Evolutionary conservation across 2,888 invertebrate genomes (phyloP).

Genomic region (Fissipunctia ypsillon): DNA sequence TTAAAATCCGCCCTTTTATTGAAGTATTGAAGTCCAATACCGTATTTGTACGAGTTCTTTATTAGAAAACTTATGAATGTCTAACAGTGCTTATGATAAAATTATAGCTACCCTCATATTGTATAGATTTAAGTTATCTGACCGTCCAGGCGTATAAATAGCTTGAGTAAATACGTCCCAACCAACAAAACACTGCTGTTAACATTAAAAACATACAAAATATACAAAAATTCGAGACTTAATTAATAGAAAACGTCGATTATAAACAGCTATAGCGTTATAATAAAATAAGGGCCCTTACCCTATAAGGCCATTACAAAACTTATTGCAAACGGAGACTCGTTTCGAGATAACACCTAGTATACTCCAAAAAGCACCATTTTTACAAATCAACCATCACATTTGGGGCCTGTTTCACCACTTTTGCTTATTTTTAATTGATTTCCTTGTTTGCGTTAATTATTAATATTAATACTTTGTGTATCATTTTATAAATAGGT

Average conservation of each 20-base stretch:
- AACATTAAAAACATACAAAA: slow-evolving; percentile 55
- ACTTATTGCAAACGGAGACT: slow-evolving; percentile 52
- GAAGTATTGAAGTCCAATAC: neutral
- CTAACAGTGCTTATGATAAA: slow-evolving; percentile 2
- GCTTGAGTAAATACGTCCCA: slow-evolving; percentile 32
- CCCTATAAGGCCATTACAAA: slow-evolving; percentile 59
- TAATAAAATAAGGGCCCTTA: slow-evolving; percentile 60
- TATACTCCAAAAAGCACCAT: slow-evolving; percentile 68
- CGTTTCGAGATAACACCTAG: slow-evolving; percentile 39
- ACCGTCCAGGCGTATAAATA: slow-evolving; percentile 57
- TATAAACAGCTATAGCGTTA: slow-evolving; percentile 44
- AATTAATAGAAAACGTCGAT: slow-evolving; percentile 30
- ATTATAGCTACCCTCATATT: slow-evolving; percentile 59
- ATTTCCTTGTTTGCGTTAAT: neutral
- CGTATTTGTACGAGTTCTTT: neutral
- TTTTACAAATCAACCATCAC: slow-evolving; percentile 58
- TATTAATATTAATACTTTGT: neutral
- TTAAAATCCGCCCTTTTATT: neutral
- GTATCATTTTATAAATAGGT: neutral
- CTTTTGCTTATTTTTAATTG: slow-evolving; percentile 30
- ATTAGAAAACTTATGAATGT: slow-evolving; percentile 1
- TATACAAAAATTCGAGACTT: slow-evolving; percentile 46
- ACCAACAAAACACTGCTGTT: slow-evolving; percentile 31
- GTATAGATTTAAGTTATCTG: slow-evolving; percentile 25
- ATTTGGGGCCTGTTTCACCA: slow-evolving; percentile 51